Base-by-base conservation (phyloP, 1,140 invertebrate genomes). In the Drosophila funebris region DNA sequence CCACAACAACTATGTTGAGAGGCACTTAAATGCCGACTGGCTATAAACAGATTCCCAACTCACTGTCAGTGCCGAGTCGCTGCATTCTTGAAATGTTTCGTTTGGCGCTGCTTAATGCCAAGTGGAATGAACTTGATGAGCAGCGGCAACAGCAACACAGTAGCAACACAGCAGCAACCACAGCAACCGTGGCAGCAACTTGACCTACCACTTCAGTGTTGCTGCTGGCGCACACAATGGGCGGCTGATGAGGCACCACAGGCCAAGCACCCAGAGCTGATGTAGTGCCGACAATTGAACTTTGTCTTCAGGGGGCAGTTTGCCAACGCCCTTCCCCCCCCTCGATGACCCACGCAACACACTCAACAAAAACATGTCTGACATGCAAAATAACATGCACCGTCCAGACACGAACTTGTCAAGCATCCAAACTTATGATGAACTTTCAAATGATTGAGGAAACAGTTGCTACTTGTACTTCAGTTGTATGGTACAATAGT, bases 71-170 rank as follows among this genome's bases (percentile, higher is more conserved):
- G 80, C 60, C 80, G 84, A 58, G 60, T 72, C 20, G 79, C 72
- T 62, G 79, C 78, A 88, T 88, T 79, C 79, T 88, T 88, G 61
- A 72, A 66, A 76, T 89, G 4, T 46, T 58, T 87, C 79, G 41
- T 48, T 64, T 78, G 73, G 31, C 41, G 60, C 72, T 70, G 64
- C 83, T 76, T 88, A 88, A 88, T 88, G 83, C 84, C 83, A 88
- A 88, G 83, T 83, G 83, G 83, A 88, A 88, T 88, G 83, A 88
- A 88, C 83, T 88, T 88, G 83, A 87, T 79, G 82, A 70, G 66
- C 73, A 77, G 61, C 56, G 53, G 76, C 53, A 68, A 37, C 27
- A 43, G n/a, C n/a, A 62, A 24, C 48, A 31, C 36, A 43, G 20
- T 44, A 60, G 41, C 37, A 33, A 44, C 16, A 50, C 41, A 54